Conservation (phyloP, 1,140 invertebrate species). For the Cherax quadricarinatus region DNA sequence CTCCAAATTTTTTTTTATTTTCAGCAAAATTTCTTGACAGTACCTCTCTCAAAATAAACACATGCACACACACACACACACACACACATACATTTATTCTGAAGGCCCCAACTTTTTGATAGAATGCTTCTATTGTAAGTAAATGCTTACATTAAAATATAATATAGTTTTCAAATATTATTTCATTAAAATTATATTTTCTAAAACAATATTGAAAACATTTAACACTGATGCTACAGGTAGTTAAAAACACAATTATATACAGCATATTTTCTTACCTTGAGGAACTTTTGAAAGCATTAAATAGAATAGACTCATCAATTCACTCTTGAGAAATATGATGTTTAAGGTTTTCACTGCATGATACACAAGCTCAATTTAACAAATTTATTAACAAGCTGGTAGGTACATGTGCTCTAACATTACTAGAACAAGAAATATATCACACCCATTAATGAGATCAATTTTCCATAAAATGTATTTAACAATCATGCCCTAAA, state of each 20-base stretch:
- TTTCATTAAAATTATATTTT: too few relatives aligned
- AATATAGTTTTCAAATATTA: too few relatives aligned
- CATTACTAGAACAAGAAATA: constrained; percentile 51
- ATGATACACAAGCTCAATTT: constrained; percentile 58
- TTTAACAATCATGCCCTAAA: constrained; percentile 46
- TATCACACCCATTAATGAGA: constrained; percentile 38
- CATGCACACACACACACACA: too few relatives aligned
- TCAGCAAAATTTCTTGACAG: too few relatives aligned
- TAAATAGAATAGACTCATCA: constrained; percentile 65
- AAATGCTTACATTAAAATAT: too few relatives aligned
- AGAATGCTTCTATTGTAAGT: too few relatives aligned
- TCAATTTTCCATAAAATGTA: constrained; percentile 18
- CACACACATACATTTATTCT: too few relatives aligned
- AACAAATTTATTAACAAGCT: constrained; percentile 62
- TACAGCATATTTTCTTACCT: constrained; percentile 36
- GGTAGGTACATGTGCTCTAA: constrained; percentile 54
- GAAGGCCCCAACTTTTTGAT: too few relatives aligned
- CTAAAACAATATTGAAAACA: too few relatives aligned
- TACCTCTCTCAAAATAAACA: too few relatives aligned
- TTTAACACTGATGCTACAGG: too few relatives aligned
- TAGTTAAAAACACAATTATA: background rate
- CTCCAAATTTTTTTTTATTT: too few relatives aligned
- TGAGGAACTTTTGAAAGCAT: constrained; percentile 50
- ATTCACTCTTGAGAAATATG: constrained; percentile 63
- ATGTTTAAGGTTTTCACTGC: constrained; percentile 46